Conservation (phyloP, 92 coral and sea anemone genomes). For the Phenganax stokvisi region DNA sequence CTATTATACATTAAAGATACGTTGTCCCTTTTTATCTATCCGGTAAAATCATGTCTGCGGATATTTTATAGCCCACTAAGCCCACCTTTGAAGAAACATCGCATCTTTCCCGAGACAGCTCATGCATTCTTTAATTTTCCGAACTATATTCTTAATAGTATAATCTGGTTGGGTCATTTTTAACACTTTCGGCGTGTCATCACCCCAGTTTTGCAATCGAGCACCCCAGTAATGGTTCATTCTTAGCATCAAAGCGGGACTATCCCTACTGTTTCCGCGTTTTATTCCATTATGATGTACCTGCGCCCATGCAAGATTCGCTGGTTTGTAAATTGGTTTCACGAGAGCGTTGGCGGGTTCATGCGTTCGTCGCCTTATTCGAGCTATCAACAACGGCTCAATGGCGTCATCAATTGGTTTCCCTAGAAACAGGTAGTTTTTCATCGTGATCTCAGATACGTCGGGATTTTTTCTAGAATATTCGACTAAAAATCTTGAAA, state of each 20-base stretch:
- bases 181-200: constrained; percentile 58
- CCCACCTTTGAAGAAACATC: constrained; percentile 35
- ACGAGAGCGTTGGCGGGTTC: constrained; percentile 48
- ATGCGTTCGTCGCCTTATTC: constrained; percentile 55
- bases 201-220: constrained; percentile 72
- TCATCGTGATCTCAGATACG: constrained; percentile 50
- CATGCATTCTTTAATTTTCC: constrained; percentile 42
- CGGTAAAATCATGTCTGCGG: background rate
- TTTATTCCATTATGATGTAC: constrained; percentile 52
- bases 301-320: constrained; percentile 4
- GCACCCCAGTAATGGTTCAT: constrained; percentile 84
- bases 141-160: constrained; percentile 44
- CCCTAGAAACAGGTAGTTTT: constrained; percentile 59
- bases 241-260: constrained; percentile 35
- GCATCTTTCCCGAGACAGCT: constrained; percentile 25
- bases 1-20: no score
- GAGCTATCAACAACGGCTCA: constrained; percentile 54
- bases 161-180: constrained; percentile 46
- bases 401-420: constrained; percentile 48
- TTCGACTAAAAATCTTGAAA: constrained; percentile 41
- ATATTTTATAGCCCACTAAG: background rate
- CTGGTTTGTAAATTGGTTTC: constrained; percentile 56
- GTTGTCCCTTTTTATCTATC: background rate
- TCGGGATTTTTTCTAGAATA: constrained; percentile 32
- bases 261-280: constrained; percentile 30